Conservation (phyloP, 35 echinoderm and acorn worm genomes). For the Holothuria glaberrima region DNA sequence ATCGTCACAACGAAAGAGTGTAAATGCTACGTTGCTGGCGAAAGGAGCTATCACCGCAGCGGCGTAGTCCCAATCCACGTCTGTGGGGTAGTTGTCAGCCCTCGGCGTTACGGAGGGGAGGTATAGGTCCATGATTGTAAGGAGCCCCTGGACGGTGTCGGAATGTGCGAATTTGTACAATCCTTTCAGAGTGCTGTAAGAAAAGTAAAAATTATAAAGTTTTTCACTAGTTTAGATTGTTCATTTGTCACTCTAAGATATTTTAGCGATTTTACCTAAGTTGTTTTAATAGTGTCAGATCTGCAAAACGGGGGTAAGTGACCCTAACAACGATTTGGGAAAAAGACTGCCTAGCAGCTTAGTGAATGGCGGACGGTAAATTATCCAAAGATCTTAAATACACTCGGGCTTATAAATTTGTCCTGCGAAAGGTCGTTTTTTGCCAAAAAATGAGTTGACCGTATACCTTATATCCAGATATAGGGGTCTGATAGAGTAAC, state of each 20-base stretch:
- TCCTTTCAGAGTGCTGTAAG: slow-evolving; percentile 24
- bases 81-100: neutral
- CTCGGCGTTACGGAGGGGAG: neutral
- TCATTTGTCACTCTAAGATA: neutral
- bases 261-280: neutral
- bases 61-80: slow-evolving; percentile 13
- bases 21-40: slow-evolving; percentile 56
- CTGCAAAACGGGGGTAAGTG: too few relatives aligned
- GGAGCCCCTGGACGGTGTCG: slow-evolving; percentile 34
- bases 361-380: neutral
- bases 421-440: too few relatives aligned
- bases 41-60: slow-evolving; percentile 41
- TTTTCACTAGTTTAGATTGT: neutral
- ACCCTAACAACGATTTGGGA: too few relatives aligned
- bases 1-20: slow-evolving; percentile 24
- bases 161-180: slow-evolving; percentile 64
- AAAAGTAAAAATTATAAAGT: neutral
- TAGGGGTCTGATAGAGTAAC: too few relatives aligned
- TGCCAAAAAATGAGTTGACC: too few relatives aligned
- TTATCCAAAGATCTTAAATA: too few relatives aligned
- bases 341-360: neutral
- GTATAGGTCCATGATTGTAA: slow-evolving; percentile 21
- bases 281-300: too few relatives aligned
- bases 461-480: too few relatives aligned
- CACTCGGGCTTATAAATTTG: too few relatives aligned